phyloP scores from a whole-genome alignment of 2,113 vertebrate species.

The Miniopterus natalensis region DNA sequence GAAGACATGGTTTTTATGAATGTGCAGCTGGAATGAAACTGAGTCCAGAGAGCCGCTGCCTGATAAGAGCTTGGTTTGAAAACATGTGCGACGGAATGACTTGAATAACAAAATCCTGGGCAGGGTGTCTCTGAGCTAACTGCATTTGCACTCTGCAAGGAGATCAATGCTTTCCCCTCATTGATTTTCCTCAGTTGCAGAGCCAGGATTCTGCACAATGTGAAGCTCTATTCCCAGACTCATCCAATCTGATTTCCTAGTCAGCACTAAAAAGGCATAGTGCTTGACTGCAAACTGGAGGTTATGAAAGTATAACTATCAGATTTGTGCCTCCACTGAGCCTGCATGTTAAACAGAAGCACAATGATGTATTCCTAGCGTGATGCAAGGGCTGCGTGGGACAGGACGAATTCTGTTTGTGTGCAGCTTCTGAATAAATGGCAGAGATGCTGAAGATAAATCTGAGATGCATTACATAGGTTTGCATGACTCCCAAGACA shows the following conservation, averaged over 20 bases:
- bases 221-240: constrained; percentile 86
- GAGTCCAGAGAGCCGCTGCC: constrained; percentile 80
- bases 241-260: constrained; percentile 87
- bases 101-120: constrained; percentile 89
- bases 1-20: constrained; percentile 67
- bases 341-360: constrained; percentile 79
- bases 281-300: constrained; percentile 83
- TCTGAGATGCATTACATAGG: constrained; percentile 75
- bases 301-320: constrained; percentile 84
- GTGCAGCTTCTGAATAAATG: constrained; percentile 65
- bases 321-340: constrained; percentile 77
- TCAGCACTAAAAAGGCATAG: constrained; percentile 84
- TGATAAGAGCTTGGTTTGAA: constrained; percentile 87
- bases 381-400: constrained; percentile 52
- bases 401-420: constrained; percentile 63
- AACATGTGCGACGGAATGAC: constrained; percentile 85
- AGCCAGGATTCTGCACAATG: constrained; percentile 85
- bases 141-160: constrained; percentile 87
- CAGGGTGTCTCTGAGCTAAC: constrained; percentile 86
- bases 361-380: constrained; percentile 57
- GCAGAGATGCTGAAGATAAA: constrained; percentile 73
- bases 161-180: constrained; percentile 89
- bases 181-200: constrained; percentile 88
- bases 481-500: constrained; percentile 73
- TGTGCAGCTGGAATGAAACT: constrained; percentile 77